Percentiles rank a stretch among this genome's conserved stretches.
Evolutionary conservation across 2,113 vertebrate species (phyloP).

Genomic region (Steatornis caripensis): DNA sequence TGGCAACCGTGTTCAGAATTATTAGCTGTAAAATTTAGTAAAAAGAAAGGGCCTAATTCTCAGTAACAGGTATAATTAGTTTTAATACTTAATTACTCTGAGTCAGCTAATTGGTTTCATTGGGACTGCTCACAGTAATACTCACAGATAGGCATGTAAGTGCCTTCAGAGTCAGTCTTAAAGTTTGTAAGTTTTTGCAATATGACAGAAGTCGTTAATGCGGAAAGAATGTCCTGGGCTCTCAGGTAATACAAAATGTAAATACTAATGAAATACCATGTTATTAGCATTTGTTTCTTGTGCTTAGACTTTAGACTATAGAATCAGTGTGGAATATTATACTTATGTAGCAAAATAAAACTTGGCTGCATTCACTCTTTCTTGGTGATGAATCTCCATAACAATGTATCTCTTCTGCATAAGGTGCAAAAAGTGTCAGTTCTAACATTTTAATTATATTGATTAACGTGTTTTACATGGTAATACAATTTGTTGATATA

Average conservation of each 20-base stretch:
- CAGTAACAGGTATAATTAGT: slow-evolving; percentile 40
- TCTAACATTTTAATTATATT: slow-evolving; percentile 17
- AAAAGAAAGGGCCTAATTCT: slow-evolving; percentile 18
- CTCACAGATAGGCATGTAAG: neutral
- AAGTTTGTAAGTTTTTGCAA: neutral
- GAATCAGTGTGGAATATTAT: neutral
- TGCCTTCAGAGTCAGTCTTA: slow-evolving; percentile 3
- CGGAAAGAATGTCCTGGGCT: neutral
- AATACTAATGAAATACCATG: neutral
- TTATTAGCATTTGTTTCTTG: neutral
- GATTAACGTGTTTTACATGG: neutral
- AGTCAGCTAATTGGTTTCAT: slow-evolving; percentile 56
- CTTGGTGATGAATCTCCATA: neutral
- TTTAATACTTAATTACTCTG: slow-evolving; percentile 51
- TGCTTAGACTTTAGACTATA: neutral
- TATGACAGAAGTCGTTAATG: neutral
- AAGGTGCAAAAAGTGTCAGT: neutral
- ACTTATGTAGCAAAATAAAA: neutral
- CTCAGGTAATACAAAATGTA: neutral
- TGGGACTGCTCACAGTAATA: slow-evolving; percentile 7
- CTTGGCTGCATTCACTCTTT: neutral
- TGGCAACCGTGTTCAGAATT: neutral
- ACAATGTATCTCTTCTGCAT: neutral
- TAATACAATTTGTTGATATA: neutral
- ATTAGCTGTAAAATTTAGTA: neutral